Conservation (phyloP, 1,140 invertebrate species). For the Phymastichus coffea region DNA sequence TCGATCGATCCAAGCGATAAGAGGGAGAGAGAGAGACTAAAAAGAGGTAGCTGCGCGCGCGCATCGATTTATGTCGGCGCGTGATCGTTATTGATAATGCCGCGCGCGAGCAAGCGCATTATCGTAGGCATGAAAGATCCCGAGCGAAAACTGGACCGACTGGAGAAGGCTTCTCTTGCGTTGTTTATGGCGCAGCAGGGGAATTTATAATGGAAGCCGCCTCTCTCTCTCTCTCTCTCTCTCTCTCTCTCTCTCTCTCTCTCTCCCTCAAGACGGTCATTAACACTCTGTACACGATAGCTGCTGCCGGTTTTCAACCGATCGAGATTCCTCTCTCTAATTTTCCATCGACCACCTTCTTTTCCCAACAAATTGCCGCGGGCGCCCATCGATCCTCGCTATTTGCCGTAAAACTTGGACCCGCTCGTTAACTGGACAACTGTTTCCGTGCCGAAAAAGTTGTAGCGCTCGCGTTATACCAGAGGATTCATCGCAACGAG, state of each 20-base stretch:
- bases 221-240: too few relatives aligned
- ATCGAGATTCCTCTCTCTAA: not conserved
- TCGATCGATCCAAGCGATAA: slow-evolving; percentile 10
- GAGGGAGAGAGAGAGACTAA: not conserved
- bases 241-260: too few relatives aligned
- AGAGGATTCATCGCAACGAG: too few relatives aligned
- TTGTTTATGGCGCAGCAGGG: not conserved
- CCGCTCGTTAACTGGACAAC: too few relatives aligned
- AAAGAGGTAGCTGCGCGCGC: not conserved
- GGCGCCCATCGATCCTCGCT: too few relatives aligned
- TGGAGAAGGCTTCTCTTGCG: not conserved
- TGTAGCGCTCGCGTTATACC: too few relatives aligned
- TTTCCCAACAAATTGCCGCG: too few relatives aligned
- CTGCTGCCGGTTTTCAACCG: not conserved
- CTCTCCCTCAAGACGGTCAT: too few relatives aligned
- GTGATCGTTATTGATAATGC: slow-evolving; percentile 27
- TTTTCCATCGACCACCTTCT: not conserved
- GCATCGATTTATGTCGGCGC: slow-evolving; percentile 19
- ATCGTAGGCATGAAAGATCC: slow-evolving; percentile 3
- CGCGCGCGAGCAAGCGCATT: slow-evolving; percentile 7
- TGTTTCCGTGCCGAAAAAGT: too few relatives aligned
- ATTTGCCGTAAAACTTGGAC: too few relatives aligned
- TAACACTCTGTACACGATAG: slow-evolving; percentile 5
- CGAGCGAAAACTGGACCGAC: slow-evolving; percentile 8
- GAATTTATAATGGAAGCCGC: slow-evolving; percentile 9